Base-by-base conservation (phyloP, 2,797 vertebrate genomes). In the Phrynocephalus forsythii region DNA sequence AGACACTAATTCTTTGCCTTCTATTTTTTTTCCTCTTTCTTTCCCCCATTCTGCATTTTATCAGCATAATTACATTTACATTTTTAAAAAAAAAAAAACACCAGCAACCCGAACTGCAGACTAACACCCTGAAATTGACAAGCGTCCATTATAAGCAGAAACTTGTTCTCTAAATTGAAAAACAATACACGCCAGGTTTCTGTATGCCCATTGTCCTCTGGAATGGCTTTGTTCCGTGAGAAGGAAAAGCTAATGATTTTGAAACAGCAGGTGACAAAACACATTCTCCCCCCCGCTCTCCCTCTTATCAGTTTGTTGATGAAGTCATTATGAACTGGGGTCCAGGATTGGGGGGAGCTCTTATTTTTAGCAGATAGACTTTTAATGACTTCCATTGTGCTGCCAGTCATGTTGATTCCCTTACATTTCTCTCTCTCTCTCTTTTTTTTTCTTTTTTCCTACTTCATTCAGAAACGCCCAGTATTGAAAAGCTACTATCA, bases 401-500 rank as follows among this genome's bases (percentile, higher is more conserved):
- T 97, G 96, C 97, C 95, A 96, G 97, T 96, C 97, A 97, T 97
- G 96, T 98, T 96, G 94, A 96, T 95, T 95, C 97, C 95, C 97
- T 97, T 96, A 95, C 94, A 13, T 93, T 92, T 72, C 89, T 94
- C 95, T 94, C 96, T 95, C 96, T 5, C 10, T 71, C 66, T 28
- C 20, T 78, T 2, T 80, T 33, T 72, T 33, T 66, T 60, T 56
- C 88, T 71, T 91, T 94, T 96, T 18, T 2, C 2, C 28, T 93
- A 95, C 94, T 96, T 95, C 96, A 94, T 94, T 96, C 97, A 99
- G 98, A 99, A 97, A 98, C 98, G 95, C 98, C 99, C 96, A 99
- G 98, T 96, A 99, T 99, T 97, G 99, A 99, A 97, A 98, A 98
- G 96, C 98, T 99, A 95, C 97, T 99, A 96, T 99, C 99, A 96